Conservation (phyloP, 2,888 invertebrate genomes). For the Macaria liturata region DNA sequence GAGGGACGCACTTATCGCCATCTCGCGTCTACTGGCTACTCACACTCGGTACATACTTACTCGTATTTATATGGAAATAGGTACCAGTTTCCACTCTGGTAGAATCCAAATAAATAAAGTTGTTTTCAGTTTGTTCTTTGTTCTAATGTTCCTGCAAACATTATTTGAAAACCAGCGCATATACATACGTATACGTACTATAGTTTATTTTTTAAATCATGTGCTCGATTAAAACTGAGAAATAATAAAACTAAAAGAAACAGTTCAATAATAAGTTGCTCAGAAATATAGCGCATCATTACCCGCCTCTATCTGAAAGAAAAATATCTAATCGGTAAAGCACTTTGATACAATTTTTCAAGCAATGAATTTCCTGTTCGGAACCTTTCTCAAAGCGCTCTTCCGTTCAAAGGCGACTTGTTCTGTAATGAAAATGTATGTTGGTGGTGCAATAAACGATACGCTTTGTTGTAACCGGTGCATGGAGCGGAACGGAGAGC, state of each 20-base stretch:
- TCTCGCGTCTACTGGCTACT: slow-evolving; percentile 26
- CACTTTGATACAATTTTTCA: slow-evolving; percentile 44
- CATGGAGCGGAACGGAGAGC: slow-evolving; percentile 22
- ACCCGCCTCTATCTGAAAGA: slow-evolving; percentile 1
- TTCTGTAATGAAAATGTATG: slow-evolving; percentile 62
- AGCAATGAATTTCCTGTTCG: slow-evolving; percentile 42
- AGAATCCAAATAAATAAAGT: too few species aligned
- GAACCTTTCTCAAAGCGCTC: slow-evolving; percentile 45
- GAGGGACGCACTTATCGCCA: slow-evolving; percentile 38
- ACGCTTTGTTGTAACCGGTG: slow-evolving; percentile 43
- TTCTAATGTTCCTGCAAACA: too few species aligned
- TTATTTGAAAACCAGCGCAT: too few species aligned
- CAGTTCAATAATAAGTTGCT: too few species aligned
- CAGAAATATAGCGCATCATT: too few species aligned
- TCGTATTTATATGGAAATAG: too few species aligned
- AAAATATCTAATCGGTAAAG: slow-evolving; percentile 29
- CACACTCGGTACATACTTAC: background rate
- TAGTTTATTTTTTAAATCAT: too few species aligned
- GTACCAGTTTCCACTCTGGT: too few species aligned
- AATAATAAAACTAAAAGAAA: too few species aligned
- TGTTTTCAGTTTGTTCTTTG: too few species aligned
- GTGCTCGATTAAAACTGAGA: too few species aligned
- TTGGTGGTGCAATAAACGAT: slow-evolving; percentile 51
- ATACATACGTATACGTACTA: too few species aligned
- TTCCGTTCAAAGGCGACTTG: slow-evolving; percentile 50